Conservation (phyloP, 2,888 invertebrate species). For the Iselma pallidipennis region DNA sequence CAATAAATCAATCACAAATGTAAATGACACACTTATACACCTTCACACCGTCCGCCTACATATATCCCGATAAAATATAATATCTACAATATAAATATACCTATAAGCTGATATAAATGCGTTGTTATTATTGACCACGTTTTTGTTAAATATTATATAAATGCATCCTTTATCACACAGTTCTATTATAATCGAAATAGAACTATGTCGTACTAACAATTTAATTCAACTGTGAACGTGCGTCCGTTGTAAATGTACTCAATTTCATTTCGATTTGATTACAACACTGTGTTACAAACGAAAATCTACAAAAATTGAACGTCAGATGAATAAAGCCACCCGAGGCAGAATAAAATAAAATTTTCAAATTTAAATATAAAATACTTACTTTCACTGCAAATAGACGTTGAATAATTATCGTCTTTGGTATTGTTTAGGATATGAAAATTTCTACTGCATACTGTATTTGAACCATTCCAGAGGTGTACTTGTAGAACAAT, state of each 20-base stretch:
- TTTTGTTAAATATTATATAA: neutral
- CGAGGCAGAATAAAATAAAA: too few relatives aligned
- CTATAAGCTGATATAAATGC: too few relatives aligned
- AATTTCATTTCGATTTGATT: neutral
- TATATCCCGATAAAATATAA: too few relatives aligned
- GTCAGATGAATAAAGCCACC: neutral
- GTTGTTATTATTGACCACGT: too few relatives aligned
- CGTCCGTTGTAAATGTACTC: neutral
- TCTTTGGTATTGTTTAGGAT: neutral
- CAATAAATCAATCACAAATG: neutral
- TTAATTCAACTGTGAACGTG: neutral
- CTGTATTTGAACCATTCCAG: conserved; percentile 1
- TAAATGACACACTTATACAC: neutral
- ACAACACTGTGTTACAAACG: neutral
- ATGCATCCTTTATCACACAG: neutral
- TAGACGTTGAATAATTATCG: neutral
- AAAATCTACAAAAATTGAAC: neutral
- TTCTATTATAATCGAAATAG: neutral
- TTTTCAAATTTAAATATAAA: too few relatives aligned
- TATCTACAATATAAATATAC: too few relatives aligned
- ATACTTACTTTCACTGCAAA: too few relatives aligned
- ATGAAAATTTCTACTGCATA: neutral
- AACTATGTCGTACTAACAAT: neutral
- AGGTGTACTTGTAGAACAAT: conserved; percentile 7
- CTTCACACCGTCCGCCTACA: too few relatives aligned